A percentile compares a stretch with the other conserved stretches of the same genome.
Conservation (phyloP, 2,888 invertebrate genomes). For the Eledona agricola region DNA sequence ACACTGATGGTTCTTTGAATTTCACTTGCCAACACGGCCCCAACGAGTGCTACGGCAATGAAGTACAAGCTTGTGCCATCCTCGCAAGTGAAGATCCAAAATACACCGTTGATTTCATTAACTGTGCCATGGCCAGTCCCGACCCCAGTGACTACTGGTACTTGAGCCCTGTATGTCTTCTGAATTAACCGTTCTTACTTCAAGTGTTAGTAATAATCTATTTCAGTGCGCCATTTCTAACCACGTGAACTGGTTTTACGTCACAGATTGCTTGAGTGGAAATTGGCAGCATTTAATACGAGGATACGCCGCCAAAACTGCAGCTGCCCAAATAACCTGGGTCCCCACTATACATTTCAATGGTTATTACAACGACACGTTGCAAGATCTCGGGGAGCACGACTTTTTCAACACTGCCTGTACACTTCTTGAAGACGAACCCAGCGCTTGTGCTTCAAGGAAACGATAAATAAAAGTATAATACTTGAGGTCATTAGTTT, state of each 20-base stretch:
- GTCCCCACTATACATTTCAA: conserved; percentile 61
- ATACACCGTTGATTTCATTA: conserved; percentile 14
- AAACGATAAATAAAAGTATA: no score
- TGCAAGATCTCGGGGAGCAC: conserved; percentile 29
- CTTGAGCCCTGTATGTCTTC: conserved; percentile 4
- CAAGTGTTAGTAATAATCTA: conserved; percentile 5
- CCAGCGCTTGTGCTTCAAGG: conserved; percentile 5
- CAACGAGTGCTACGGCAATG: conserved; percentile 65
- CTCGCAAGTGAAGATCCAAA: neutral
- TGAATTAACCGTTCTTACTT: conserved; percentile 1
- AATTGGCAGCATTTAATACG: no score
- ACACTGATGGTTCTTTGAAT: conserved; percentile 4
- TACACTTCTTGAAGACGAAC: conserved; percentile 11
- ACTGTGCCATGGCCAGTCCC: conserved; percentile 12
- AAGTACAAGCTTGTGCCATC: conserved; percentile 64
- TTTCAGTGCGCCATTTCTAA: conserved; percentile 56
- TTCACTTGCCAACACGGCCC: conserved; percentile 64
- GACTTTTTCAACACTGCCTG: conserved; percentile 39
- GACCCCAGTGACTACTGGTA: neutral
- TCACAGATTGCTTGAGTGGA: conserved; percentile 53
- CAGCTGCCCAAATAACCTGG: conserved; percentile 52
- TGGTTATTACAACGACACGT: conserved; percentile 44
- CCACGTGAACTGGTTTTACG: conserved; percentile 41
- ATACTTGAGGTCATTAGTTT: no score
- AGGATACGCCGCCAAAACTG: conserved; percentile 54